Conservation (phyloP, 2,888 invertebrate genomes). For the Maniola hyperantus region DNA sequence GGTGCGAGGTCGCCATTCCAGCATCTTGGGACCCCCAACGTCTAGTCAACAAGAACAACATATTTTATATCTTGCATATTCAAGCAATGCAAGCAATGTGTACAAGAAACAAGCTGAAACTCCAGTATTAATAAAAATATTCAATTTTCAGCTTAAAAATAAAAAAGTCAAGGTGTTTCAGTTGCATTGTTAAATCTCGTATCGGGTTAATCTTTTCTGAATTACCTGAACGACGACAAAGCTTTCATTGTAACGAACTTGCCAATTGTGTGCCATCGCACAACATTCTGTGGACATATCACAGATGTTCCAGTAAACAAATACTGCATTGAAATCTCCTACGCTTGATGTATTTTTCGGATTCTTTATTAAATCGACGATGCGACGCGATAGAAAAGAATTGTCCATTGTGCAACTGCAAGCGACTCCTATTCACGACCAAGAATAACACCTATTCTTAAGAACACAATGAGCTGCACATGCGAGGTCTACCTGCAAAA, state of each 20-base stretch:
- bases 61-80: background rate
- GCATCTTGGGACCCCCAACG: no score
- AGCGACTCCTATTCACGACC: conserved; percentile 63
- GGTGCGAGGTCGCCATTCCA: no score
- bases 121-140: conserved; percentile 14
- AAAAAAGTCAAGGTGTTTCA: conserved; percentile 73
- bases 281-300: conserved; percentile 45
- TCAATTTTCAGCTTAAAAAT: conserved; percentile 8
- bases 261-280: conserved; percentile 55
- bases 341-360: conserved; percentile 74
- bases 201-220: conserved; percentile 79
- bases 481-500: conserved; percentile 74
- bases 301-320: conserved; percentile 79
- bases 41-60: no score
- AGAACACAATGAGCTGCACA: conserved; percentile 74
- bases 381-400: conserved; percentile 58
- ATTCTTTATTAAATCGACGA: conserved; percentile 68
- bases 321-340: conserved; percentile 71
- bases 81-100: no score
- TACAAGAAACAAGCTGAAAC: background rate
- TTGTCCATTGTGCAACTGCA: conserved; percentile 80
- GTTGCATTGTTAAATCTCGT: conserved; percentile 63
- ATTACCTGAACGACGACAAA: conserved; percentile 70
- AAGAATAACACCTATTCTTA: conserved; percentile 70
- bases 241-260: conserved; percentile 62